Conservation (phyloP, 2,113 vertebrate species). For the Saguinus midas region DNA sequence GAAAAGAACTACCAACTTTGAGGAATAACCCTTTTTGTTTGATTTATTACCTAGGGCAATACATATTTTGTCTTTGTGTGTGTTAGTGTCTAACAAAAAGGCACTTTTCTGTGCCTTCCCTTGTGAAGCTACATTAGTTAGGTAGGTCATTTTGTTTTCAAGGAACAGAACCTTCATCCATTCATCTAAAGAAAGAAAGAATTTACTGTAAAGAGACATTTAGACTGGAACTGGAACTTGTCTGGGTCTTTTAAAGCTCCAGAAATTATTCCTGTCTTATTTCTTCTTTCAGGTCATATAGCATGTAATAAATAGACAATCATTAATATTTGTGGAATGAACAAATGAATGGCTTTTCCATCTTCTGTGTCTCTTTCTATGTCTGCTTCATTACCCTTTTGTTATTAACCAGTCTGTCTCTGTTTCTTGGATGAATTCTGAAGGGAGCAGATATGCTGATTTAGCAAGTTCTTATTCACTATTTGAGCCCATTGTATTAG, state of each 20-base stretch:
- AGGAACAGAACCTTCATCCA: not conserved
- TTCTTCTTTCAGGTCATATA: not conserved
- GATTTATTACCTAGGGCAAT: constrained; percentile 27
- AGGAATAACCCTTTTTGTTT: not conserved
- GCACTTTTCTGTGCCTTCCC: not conserved
- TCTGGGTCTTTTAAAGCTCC: constrained; percentile 4
- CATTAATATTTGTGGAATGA: not conserved
- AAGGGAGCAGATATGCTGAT: not conserved
- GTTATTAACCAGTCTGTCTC: not conserved
- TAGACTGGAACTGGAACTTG: not conserved
- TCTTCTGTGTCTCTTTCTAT: not conserved
- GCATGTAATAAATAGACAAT: not conserved
- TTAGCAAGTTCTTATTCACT: not conserved
- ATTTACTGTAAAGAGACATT: not conserved
- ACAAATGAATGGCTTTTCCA: not conserved
- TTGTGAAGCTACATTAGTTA: not conserved
- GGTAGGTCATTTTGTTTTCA: constrained; percentile 49
- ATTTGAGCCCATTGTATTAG: not conserved
- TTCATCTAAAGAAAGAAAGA: not conserved
- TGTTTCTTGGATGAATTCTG: not conserved
- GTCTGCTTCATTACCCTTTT: not conserved
- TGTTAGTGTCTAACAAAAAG: not conserved
- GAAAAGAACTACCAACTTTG: not conserved
- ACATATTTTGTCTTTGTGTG: not conserved
- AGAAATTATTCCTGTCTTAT: not conserved